Conservation (phyloP, 2,113 vertebrate species). For the Eulemur macaco region DNA sequence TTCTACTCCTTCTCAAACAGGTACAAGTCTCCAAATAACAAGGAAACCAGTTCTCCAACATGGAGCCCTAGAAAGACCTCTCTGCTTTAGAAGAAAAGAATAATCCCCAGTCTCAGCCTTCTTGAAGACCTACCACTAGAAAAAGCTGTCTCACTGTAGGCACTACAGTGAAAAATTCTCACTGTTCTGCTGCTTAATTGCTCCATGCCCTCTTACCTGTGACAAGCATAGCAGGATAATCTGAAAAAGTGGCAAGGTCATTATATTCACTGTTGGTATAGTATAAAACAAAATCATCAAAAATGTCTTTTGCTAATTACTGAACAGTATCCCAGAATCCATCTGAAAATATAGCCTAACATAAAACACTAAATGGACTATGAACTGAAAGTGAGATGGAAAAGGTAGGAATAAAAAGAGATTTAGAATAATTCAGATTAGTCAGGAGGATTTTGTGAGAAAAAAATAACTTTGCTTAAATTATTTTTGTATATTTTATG, state of each 20-base stretch:
- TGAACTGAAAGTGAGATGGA: neutral
- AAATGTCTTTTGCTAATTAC: neutral
- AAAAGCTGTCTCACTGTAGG: neutral
- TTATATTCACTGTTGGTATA: neutral
- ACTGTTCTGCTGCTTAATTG: neutral
- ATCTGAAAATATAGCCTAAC: neutral
- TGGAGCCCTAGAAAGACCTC: neutral
- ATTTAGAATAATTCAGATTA: neutral
- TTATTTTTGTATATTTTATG: neutral
- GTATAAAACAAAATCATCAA: conserved; percentile 12
- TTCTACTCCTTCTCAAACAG: neutral
- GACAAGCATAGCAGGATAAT: neutral
- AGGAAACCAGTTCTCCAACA: neutral
- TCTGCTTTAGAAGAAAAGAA: neutral
- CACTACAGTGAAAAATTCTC: neutral
- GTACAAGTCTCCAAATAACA: neutral
- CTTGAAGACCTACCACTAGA: neutral
- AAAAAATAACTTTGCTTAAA: neutral
- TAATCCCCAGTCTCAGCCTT: neutral
- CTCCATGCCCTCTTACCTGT: neutral
- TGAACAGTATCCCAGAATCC: neutral
- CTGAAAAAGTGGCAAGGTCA: neutral
- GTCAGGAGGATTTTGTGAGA: neutral
- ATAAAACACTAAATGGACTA: neutral
- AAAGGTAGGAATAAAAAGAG: neutral